Evolutionary conservation across 2,888 invertebrate species (phyloP).

Genomic region (Lycaena phlaeas): DNA sequence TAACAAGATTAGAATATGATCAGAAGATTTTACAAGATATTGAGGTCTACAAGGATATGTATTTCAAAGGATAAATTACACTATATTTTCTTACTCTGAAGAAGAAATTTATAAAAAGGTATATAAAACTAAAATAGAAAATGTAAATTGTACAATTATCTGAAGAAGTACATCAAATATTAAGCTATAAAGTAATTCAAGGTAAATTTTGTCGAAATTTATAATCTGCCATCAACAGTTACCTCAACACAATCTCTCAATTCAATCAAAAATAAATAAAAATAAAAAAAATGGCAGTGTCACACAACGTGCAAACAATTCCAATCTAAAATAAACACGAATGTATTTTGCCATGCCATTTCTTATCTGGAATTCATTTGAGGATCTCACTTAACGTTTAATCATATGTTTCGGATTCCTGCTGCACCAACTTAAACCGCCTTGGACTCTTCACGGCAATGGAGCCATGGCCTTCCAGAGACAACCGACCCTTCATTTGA

Average conservation of each 20-base stretch:
- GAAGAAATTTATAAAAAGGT: no score
- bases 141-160: not conserved
- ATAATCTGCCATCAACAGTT: no score
- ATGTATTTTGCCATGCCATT: no score
- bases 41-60: constrained; percentile 3
- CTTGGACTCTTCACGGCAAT: constrained; percentile 88
- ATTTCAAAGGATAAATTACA: not conserved
- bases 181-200: not conserved
- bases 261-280: constrained; percentile 5
- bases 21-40: not conserved
- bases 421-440: constrained; percentile 90
- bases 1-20: no score
- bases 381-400: constrained; percentile 67
- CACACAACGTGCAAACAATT: constrained; percentile 12
- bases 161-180: no score
- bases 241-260: no score
- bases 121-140: not conserved
- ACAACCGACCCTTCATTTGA: constrained; percentile 83
- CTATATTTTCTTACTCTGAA: no score
- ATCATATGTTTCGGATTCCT: constrained; percentile 92
- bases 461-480: constrained; percentile 83
- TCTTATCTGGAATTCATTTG: no score
- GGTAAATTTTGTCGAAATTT: constrained; percentile 1
- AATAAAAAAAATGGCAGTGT: constrained; percentile 14
- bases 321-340: constrained; percentile 3